phyloP scores from a whole-genome alignment of 2,888 invertebrate genomes.

The Rhagophthalmus giganteus region DNA sequence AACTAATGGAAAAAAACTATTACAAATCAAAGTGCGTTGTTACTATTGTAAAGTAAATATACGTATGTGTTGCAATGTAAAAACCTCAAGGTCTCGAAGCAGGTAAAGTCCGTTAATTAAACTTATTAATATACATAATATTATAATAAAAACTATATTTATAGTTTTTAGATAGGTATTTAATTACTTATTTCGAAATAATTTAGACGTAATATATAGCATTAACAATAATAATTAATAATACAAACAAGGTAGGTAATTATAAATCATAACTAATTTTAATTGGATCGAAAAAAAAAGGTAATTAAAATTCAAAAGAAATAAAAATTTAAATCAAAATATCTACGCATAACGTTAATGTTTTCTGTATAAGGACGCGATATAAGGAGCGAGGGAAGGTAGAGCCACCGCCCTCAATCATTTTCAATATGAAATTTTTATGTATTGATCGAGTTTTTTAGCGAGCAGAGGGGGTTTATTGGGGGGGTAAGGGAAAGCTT shows the following conservation, averaged over 20 bases:
- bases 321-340: neutral
- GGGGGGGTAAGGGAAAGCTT: conserved; percentile 38
- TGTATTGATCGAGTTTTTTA: conserved; percentile 59
- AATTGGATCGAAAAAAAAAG: neutral
- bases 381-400: conserved; percentile 33
- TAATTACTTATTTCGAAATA: neutral
- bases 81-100: too few species aligned
- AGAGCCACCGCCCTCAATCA: conserved; percentile 55
- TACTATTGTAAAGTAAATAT: too few species aligned
- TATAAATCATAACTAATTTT: neutral
- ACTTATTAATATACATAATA: too few species aligned
- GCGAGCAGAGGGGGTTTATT: conserved; percentile 47
- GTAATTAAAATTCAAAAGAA: conserved; percentile 14
- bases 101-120: too few species aligned
- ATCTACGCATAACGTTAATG: conserved; percentile 24
- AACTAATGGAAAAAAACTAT: too few species aligned
- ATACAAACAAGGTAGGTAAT: too few species aligned
- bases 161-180: neutral
- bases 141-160: too few species aligned
- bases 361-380: conserved; percentile 25
- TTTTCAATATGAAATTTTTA: conserved; percentile 60
- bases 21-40: too few species aligned
- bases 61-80: too few species aligned
- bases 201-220: neutral
- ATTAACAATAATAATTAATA: neutral